Evolutionary conservation across 2,113 vertebrate species (phyloP).

Genomic region (Catharus fuscescens): DNA sequence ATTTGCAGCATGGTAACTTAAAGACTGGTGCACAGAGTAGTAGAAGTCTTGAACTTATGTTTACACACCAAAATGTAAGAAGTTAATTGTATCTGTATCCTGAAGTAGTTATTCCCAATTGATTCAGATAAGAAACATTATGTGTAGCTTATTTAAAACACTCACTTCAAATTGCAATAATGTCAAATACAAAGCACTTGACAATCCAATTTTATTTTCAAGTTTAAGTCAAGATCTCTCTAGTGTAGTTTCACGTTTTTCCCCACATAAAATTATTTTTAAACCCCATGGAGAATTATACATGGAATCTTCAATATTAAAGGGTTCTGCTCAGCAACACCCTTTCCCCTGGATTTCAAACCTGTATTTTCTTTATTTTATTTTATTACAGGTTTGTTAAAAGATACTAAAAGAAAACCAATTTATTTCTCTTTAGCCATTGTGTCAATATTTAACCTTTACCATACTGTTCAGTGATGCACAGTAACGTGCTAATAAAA

Average conservation of each 20-base stretch:
- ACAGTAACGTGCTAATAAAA: neutral
- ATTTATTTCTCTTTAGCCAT: neutral
- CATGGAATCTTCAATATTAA: neutral
- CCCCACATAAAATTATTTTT: neutral
- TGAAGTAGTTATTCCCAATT: neutral
- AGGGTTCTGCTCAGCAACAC: neutral
- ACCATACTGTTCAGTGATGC: neutral
- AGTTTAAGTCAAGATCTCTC: neutral
- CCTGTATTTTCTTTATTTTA: neutral
- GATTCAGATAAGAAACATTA: neutral
- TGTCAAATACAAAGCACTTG: neutral
- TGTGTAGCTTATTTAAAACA: neutral
- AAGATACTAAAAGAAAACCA: neutral
- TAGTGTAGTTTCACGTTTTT: neutral
- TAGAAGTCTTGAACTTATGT: neutral
- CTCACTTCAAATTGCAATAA: neutral
- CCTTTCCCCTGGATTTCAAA: neutral
- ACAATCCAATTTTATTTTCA: conserved; percentile 16
- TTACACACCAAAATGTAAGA: neutral
- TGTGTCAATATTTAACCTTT: neutral
- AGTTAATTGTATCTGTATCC: neutral
- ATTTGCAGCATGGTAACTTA: conserved; percentile 21
- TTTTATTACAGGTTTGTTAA: neutral
- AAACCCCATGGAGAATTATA: neutral
- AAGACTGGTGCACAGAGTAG: neutral